A percentile compares a stretch with the other conserved stretches of the same genome.
Conservation (phyloP, 2,797 vertebrate species). For the Knipowitschia caucasica region DNA sequence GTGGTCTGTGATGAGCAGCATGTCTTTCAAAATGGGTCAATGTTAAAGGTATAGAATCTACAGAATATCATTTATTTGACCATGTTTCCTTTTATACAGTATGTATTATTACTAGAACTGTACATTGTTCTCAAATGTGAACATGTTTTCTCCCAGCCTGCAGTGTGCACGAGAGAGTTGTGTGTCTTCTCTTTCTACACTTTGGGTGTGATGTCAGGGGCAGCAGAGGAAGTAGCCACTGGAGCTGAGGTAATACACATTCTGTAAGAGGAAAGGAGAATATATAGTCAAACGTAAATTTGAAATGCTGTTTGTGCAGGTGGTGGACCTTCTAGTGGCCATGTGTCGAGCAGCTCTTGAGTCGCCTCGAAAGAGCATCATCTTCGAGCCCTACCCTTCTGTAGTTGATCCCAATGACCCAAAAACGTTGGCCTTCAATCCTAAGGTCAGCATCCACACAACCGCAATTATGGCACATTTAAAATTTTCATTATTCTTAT, state of each 20-base stretch:
- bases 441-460: constrained; percentile 82
- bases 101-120: background rate
- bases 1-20: constrained; percentile 99
- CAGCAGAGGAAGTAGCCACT: constrained; percentile 95
- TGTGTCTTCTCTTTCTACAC: constrained; percentile 99
- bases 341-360: constrained; percentile 99
- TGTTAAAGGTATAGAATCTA: constrained; percentile 89
- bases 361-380: constrained; percentile 97
- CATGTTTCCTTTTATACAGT: too few relatives aligned
- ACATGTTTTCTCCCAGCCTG: constrained; percentile 78
- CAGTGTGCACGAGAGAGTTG: constrained; percentile 95
- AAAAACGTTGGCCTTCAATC: constrained; percentile 98
- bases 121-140: background rate
- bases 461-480: background rate
- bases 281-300: background rate
- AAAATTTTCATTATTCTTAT: background rate
- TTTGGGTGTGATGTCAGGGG: constrained; percentile 96
- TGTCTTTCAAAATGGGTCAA: constrained; percentile 98
- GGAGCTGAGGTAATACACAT: constrained; percentile 87
- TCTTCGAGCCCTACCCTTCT: constrained; percentile 97
- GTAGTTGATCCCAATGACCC: constrained; percentile 98
- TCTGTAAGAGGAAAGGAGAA: background rate
- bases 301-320: constrained; percentile 65
- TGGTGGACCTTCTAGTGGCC: constrained; percentile 94
- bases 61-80: background rate